A percentile compares a stretch with the other conserved stretches of the same genome.
Evolutionary conservation across 2,888 invertebrate genomes (phyloP).

Genomic region (Ophioninae sp.): DNA sequence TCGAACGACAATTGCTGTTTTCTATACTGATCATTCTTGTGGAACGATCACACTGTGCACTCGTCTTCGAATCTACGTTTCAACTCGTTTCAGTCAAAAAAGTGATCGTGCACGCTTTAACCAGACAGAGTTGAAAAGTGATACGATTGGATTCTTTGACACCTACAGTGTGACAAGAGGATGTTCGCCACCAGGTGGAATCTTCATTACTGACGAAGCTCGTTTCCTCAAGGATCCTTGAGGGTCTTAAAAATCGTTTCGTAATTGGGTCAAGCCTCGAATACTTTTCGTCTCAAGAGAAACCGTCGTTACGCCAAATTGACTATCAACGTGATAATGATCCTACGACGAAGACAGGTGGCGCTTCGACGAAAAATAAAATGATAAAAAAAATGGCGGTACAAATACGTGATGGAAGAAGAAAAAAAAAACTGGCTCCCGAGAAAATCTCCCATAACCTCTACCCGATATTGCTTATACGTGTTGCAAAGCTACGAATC

Average conservation of each 20-base stretch:
- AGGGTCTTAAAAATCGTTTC: not conserved
- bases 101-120: too few relatives aligned
- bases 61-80: too few relatives aligned
- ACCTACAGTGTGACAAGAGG: too few relatives aligned
- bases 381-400: constrained; percentile 31
- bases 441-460: constrained; percentile 50
- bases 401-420: constrained; percentile 44
- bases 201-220: not conserved
- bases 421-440: constrained; percentile 39
- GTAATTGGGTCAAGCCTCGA: not conserved
- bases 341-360: not conserved
- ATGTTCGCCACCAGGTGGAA: not conserved
- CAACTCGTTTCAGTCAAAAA: too few relatives aligned
- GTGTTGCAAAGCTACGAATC: not conserved
- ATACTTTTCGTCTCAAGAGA: not conserved
- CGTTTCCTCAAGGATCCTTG: not conserved
- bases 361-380: constrained; percentile 13
- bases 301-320: not conserved
- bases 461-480: not conserved
- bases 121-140: too few relatives aligned
- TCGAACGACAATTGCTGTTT: too few relatives aligned
- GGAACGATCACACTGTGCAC: too few relatives aligned
- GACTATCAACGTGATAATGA: not conserved
- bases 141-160: too few relatives aligned
- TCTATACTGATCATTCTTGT: too few relatives aligned